Conservation (phyloP, 2,797 vertebrate genomes). For the Rhynchonycteris naso region DNA sequence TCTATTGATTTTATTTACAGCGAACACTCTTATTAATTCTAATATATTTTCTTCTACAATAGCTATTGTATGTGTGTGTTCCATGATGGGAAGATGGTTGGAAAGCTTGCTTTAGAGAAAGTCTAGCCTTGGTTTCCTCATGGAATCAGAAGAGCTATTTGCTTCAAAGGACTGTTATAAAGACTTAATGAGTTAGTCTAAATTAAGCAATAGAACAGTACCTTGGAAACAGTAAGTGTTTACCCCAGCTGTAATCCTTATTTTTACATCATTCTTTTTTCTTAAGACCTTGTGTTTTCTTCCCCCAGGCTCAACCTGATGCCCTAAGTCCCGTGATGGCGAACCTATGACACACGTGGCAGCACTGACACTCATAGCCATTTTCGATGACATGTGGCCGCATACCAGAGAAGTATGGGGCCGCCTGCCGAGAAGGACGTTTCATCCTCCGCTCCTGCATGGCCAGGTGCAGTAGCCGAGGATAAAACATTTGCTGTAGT, state of each 20-base stretch:
- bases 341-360: too few species aligned
- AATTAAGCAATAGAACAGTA: background rate
- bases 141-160: background rate
- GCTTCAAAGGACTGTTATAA: background rate
- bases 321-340: too few species aligned
- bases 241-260: background rate
- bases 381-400: too few species aligned
- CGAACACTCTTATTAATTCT: background rate
- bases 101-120: background rate
- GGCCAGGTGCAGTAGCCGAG: too few species aligned
- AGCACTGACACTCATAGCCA: too few species aligned
- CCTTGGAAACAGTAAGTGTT: background rate
- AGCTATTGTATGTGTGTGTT: background rate
- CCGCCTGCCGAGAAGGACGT: too few species aligned
- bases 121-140: background rate
- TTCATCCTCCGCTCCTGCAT: too few species aligned
- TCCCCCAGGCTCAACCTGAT: background rate
- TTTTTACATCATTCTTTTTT: background rate
- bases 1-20: background rate
- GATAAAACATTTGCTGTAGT: too few species aligned
- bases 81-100: background rate
- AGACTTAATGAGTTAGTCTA: background rate
- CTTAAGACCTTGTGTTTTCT: background rate
- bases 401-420: too few species aligned
- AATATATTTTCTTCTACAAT: background rate